Conservation (phyloP, 2,113 vertebrate species). For the Xyliphius kryptos region DNA sequence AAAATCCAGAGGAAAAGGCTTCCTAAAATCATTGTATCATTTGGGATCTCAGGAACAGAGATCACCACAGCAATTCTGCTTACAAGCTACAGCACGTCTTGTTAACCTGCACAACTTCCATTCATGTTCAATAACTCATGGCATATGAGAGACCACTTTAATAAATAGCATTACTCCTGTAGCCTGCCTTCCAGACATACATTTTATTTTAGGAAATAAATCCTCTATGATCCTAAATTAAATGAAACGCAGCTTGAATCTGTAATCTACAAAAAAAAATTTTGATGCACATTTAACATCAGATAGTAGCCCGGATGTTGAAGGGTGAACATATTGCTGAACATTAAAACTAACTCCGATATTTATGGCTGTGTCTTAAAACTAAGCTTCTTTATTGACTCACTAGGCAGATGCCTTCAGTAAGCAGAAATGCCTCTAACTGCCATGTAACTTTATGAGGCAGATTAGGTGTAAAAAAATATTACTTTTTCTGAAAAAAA, state of each 20-base stretch:
- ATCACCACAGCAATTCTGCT: not conserved
- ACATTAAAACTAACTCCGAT: not conserved
- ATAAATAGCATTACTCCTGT: constrained; percentile 15
- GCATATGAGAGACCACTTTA: not conserved
- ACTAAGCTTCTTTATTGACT: too few species aligned
- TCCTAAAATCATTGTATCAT: not conserved
- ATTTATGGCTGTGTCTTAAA: not conserved
- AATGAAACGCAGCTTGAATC: not conserved
- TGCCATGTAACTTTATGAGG: too few species aligned
- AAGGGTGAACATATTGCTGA: not conserved
- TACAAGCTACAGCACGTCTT: constrained; percentile 4
- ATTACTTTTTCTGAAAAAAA: too few species aligned
- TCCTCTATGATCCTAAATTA: constrained; percentile 16
- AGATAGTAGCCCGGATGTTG: constrained; percentile 1
- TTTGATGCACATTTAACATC: constrained; percentile 10
- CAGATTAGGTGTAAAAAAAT: too few species aligned
- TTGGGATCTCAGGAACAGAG: constrained; percentile 1
- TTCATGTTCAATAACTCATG: constrained; percentile 15
- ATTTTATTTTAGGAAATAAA: constrained; percentile 19
- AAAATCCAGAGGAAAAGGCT: not conserved
- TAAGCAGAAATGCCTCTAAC: too few species aligned
- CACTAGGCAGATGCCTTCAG: too few species aligned
- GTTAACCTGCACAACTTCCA: not conserved
- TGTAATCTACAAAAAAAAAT: constrained; percentile 6
- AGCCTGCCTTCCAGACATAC: constrained; percentile 21